Evolutionary conservation across 1,140 invertebrate genomes (phyloP).

Genomic region (Matsumurasca onukii): DNA sequence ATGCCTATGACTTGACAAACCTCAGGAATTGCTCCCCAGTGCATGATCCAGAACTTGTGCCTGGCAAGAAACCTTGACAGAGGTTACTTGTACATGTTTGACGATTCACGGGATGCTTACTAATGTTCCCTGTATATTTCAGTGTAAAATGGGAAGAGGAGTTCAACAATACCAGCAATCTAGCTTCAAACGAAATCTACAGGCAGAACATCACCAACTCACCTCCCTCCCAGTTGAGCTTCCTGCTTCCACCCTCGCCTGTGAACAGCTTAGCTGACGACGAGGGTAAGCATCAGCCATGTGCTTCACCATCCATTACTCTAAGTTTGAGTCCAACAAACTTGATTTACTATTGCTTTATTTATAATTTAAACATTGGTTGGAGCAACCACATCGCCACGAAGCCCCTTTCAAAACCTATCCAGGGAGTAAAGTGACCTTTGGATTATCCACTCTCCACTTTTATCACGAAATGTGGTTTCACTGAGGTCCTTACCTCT

Average conservation of each 20-base stretch:
- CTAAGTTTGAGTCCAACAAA: not conserved
- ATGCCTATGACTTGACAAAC: too few relatives aligned
- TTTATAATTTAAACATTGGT: too few relatives aligned
- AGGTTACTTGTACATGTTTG: too few relatives aligned
- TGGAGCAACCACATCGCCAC: too few relatives aligned
- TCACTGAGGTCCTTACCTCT: too few relatives aligned
- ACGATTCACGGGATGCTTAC: too few relatives aligned
- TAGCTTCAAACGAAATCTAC: constrained; percentile 11
- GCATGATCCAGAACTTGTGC: too few relatives aligned
- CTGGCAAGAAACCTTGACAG: too few relatives aligned
- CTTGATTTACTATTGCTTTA: not conserved
- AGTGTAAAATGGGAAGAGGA: constrained; percentile 19
- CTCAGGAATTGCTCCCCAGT: too few relatives aligned
- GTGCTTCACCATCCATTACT: too few relatives aligned
- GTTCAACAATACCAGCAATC: not conserved
- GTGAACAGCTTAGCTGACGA: constrained; percentile 50
- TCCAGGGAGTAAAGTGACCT: not conserved
- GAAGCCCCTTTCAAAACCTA: not conserved
- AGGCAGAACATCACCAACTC: not conserved
- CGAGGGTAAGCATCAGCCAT: constrained; percentile 45
- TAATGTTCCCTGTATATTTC: too few relatives aligned
- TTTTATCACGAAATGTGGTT: not conserved
- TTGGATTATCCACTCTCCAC: not conserved
- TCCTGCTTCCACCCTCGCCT: constrained; percentile 46
- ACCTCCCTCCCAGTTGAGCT: not conserved